Conservation (phyloP, 2,113 vertebrate species). For the Catharus fuscescens region DNA sequence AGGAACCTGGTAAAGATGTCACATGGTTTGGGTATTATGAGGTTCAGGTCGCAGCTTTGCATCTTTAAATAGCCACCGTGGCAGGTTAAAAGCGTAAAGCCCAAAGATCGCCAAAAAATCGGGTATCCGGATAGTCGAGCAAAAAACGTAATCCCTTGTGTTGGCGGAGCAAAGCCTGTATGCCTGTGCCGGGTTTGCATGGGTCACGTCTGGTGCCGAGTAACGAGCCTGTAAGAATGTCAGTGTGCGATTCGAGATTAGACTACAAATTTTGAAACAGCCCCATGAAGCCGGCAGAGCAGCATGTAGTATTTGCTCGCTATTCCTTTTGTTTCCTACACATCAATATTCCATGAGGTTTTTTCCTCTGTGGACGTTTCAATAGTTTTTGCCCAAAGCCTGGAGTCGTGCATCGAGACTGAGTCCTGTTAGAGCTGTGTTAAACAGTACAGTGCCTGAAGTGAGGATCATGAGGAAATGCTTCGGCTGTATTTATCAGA, state of each 20-base stretch:
- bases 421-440: neutral
- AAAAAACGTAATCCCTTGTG: neutral
- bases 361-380: neutral
- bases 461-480: neutral
- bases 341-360: accelerated
- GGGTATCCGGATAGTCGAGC: neutral
- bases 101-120: neutral
- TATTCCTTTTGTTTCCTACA: neutral
- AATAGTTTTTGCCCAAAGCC: neutral
- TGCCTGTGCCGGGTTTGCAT: accelerated
- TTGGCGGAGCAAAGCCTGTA: neutral
- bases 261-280: neutral
- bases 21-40: constrained; percentile 6
- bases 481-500: accelerated
- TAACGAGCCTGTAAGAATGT: neutral
- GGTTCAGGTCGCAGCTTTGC: constrained; percentile 1
- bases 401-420: neutral
- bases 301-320: neutral
- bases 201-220: neutral
- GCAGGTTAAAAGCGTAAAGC: neutral
- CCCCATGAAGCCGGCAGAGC: neutral
- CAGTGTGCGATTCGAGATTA: neutral
- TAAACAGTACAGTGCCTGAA: neutral
- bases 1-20: neutral
- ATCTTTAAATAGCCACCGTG: neutral